Conservation (phyloP, 2,113 vertebrate genomes). For the Tamias sibiricus region DNA sequence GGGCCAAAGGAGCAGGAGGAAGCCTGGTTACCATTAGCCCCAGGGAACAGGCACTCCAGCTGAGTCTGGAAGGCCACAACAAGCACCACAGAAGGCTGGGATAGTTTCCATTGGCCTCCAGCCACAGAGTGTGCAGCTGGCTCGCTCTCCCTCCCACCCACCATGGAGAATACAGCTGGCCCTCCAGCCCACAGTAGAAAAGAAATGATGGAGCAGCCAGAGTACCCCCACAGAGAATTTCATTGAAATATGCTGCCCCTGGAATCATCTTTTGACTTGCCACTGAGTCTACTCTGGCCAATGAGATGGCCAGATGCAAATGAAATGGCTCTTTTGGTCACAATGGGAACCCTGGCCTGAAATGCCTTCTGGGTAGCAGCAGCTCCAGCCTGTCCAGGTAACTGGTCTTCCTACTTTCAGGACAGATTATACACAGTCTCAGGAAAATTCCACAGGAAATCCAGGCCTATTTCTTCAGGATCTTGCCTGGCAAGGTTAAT, state of each 20-base stretch:
- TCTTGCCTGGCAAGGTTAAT: slow-evolving; percentile 27
- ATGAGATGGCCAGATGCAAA: not conserved
- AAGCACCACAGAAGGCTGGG: not conserved
- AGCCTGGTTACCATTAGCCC: slow-evolving; percentile 31
- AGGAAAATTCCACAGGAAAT: slow-evolving; percentile 61
- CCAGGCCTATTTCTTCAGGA: slow-evolving; percentile 26
- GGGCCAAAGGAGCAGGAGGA: slow-evolving; percentile 21
- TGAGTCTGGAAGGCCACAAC: slow-evolving; percentile 45
- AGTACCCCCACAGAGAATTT: not conserved
- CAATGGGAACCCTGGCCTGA: not conserved
- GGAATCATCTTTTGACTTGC: slow-evolving; percentile 27
- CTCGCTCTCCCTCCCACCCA: slow-evolving; percentile 40
- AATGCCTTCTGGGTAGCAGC: not conserved
- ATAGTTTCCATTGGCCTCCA: slow-evolving; percentile 57
- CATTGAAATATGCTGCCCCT: slow-evolving; percentile 42
- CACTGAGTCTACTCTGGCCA: not conserved
- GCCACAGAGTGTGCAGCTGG: slow-evolving; percentile 67
- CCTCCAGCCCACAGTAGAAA: slow-evolving; percentile 9
- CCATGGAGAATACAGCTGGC: slow-evolving; percentile 71
- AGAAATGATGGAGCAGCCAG: not conserved
- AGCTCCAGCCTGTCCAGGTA: not conserved
- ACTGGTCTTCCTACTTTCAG: not conserved
- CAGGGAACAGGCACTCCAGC: slow-evolving; percentile 57
- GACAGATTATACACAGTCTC: not conserved
- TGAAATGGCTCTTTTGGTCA: not conserved